A percentile compares a stretch with the other conserved stretches of the same genome.
Conservation (phyloP, 2,113 vertebrate species). For the Microtus ochrogaster region DNA sequence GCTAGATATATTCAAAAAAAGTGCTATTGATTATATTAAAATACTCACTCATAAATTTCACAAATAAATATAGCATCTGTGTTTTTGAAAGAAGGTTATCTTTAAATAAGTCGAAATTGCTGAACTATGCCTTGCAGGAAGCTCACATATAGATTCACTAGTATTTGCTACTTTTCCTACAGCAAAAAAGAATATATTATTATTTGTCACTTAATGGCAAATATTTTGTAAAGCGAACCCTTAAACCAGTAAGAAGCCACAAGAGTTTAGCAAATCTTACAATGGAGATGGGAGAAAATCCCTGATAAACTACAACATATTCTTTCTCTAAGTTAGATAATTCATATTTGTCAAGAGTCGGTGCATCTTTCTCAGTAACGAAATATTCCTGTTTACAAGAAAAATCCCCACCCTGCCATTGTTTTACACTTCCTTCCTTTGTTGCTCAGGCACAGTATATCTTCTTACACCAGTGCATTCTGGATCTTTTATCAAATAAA, state of each 20-base stretch:
- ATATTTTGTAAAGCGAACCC: neutral
- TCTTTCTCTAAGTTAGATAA: conserved; percentile 31
- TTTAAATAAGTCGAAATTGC: neutral
- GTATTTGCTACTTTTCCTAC: neutral
- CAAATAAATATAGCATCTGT: neutral
- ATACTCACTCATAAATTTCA: neutral
- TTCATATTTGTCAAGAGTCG: conserved; percentile 36
- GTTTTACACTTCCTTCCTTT: conserved; percentile 56
- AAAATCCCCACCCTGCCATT: neutral
- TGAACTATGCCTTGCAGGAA: neutral
- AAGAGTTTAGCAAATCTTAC: neutral
- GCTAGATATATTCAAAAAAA: neutral
- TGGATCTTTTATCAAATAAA: conserved; percentile 95
- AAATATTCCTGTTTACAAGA: neutral
- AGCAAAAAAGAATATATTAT: conserved; percentile 44
- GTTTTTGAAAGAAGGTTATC: conserved; percentile 50
- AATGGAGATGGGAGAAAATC: conserved; percentile 8
- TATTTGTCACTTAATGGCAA: conserved; percentile 1
- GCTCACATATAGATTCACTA: neutral
- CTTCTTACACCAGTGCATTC: conserved; percentile 96
- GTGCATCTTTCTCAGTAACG: neutral
- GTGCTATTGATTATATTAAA: neutral
- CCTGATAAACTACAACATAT: neutral
- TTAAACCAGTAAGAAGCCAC: neutral
- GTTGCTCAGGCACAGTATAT: conserved; percentile 95